These are phyloP conservation scores for Busseola fusca DNA, from an alignment of 2,888 invertebrate genomes.

Conservation along the genomic window DNA sequence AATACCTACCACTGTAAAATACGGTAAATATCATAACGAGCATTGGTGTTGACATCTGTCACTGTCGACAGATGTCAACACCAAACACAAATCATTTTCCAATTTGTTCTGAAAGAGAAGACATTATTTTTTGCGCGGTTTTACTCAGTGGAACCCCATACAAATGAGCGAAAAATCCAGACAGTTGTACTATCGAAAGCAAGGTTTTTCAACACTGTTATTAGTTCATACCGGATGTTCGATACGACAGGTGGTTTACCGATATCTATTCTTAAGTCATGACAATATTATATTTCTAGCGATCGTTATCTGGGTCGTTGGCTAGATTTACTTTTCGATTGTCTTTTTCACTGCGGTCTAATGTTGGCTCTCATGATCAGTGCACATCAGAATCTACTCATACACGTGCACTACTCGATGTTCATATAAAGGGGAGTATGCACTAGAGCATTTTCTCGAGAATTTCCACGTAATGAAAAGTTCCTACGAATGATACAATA, in stretches of 20 bases:
- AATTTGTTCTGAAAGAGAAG: background rate
- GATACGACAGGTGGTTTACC: conserved; percentile 47
- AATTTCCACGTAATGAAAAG: background rate
- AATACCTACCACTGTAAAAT: conserved; percentile 18
- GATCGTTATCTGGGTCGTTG: conserved; percentile 11
- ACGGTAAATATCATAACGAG: conserved; percentile 27
- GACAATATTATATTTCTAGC: conserved; percentile 15
- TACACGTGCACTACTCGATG: conserved; percentile 11
- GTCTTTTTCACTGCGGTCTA: conserved; percentile 15
- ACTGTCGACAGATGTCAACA: conserved; percentile 40
- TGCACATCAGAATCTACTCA: conserved; percentile 13
- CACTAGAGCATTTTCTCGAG: background rate
- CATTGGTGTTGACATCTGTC: conserved; percentile 4
- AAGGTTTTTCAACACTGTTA: conserved; percentile 27
- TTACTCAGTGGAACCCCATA: conserved; percentile 17
- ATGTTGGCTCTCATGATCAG: background rate
- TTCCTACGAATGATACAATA: too few relatives aligned
- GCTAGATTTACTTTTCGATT: conserved; percentile 25
- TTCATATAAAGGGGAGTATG: conserved; percentile 25
- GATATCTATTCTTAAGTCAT: conserved; percentile 38
- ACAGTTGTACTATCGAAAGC: conserved; percentile 19
- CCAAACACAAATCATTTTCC: conserved; percentile 21
- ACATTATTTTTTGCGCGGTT: background rate
- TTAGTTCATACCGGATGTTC: conserved; percentile 25
- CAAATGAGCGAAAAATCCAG: conserved; percentile 8